Conservation (phyloP, 2,797 vertebrate species). For the Caiman crocodilus region DNA sequence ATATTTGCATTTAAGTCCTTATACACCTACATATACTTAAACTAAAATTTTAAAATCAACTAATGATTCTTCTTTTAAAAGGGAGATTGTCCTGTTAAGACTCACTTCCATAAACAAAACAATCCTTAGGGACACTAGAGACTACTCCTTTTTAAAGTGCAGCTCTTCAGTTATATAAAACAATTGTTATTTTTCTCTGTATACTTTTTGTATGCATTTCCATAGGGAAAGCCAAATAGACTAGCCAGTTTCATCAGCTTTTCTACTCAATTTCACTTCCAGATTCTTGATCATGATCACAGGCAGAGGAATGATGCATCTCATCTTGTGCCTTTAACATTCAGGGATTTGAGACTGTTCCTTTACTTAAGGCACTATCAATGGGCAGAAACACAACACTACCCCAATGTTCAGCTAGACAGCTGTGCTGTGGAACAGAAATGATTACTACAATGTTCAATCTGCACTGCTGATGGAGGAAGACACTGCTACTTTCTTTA, state of each 20-base stretch:
- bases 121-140: too few species aligned
- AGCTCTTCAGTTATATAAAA: too few species aligned
- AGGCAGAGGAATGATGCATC: not conserved
- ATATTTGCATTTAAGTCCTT: not conserved
- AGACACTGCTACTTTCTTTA: not conserved
- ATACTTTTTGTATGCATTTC: not conserved
- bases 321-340: not conserved
- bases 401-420: not conserved
- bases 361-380: not conserved
- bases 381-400: not conserved
- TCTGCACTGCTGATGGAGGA: not conserved
- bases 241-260: not conserved
- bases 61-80: too few species aligned
- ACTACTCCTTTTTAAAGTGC: too few species aligned
- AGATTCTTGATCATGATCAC: not conserved
- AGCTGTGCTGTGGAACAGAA: too few species aligned
- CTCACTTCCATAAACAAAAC: too few species aligned
- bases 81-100: too few species aligned
- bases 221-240: not conserved
- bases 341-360: not conserved
- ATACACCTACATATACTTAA: too few species aligned
- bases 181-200: too few species aligned
- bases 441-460: not conserved
- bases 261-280: not conserved
- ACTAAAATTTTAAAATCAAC: too few species aligned